These are phyloP conservation scores for Campopleginae sp. DNA, from an alignment of 2,888 invertebrate genomes.

Conservation along the genomic window DNA sequence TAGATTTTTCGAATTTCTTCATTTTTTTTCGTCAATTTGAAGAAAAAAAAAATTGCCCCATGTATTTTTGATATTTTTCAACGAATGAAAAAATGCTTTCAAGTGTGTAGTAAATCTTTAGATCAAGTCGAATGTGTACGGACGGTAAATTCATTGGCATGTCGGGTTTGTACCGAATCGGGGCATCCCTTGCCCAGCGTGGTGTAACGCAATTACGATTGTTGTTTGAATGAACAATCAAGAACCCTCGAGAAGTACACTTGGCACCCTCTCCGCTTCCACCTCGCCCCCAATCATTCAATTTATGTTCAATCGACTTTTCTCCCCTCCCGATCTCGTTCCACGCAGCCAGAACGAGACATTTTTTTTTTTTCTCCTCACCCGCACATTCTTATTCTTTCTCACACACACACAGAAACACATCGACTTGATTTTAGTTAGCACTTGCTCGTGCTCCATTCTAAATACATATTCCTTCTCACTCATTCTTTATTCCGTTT, in stretches of 20 bases:
- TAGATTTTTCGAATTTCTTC: too few species aligned
- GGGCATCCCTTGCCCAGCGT: slow-evolving; percentile 70
- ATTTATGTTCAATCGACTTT: slow-evolving; percentile 84
- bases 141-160: slow-evolving; percentile 62
- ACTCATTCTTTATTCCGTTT: slow-evolving; percentile 62
- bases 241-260: slow-evolving; percentile 82
- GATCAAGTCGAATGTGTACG: not conserved
- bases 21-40: too few species aligned
- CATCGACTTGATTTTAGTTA: slow-evolving; percentile 24
- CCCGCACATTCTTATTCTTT: slow-evolving; percentile 37
- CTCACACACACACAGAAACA: slow-evolving; percentile 9
- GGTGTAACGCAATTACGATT: slow-evolving; percentile 84
- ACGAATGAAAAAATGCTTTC: not conserved
- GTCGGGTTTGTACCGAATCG: slow-evolving; percentile 45
- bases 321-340: slow-evolving; percentile 61
- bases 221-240: slow-evolving; percentile 85
- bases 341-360: slow-evolving; percentile 45
- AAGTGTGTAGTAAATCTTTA: not conserved
- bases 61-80: not conserved
- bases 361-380: slow-evolving; percentile 53
- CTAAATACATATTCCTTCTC: slow-evolving; percentile 61
- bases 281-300: slow-evolving; percentile 82
- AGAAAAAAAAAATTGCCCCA: too few species aligned
- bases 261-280: slow-evolving; percentile 32
- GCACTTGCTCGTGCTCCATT: slow-evolving; percentile 25